A percentile compares a stretch with the other conserved stretches of the same genome.
Evolutionary conservation across 2,113 vertebrate genomes (phyloP).

Genomic region (Callocephalon fimbriatum): DNA sequence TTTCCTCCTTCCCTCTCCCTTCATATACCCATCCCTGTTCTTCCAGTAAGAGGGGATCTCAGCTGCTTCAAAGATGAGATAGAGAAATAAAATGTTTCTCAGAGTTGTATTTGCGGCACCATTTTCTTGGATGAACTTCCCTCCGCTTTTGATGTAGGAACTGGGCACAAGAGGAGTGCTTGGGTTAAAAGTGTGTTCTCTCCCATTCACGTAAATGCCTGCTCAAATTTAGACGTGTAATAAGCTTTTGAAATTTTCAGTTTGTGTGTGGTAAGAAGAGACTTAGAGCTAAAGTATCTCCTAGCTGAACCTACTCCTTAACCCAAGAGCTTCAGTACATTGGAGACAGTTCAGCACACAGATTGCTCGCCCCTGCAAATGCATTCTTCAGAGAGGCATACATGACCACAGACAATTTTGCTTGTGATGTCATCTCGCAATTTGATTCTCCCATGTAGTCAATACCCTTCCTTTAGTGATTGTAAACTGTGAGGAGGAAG

Average conservation of each 20-base stretch:
- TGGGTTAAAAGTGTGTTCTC: neutral
- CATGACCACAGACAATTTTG: neutral
- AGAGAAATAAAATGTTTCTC: neutral
- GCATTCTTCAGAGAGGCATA: neutral
- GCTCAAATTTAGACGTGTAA: neutral
- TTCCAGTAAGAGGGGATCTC: neutral
- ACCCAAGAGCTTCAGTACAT: neutral
- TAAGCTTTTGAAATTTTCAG: neutral
- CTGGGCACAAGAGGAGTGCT: neutral
- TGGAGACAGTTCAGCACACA: neutral
- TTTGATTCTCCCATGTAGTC: neutral
- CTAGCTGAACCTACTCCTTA: neutral
- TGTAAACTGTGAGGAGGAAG: neutral
- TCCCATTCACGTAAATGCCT: neutral
- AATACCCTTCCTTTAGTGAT: neutral
- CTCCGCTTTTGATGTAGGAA: neutral
- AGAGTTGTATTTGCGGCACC: neutral
- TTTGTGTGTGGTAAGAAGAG: neutral
- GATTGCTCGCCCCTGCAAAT: neutral
- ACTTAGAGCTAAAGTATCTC: neutral
- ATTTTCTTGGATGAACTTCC: neutral
- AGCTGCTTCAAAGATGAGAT: neutral
- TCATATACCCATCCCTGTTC: neutral
- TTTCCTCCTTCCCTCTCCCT: neutral
- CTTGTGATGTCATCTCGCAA: neutral